phyloP scores from a whole-genome alignment of 2,797 vertebrate genomes.

The Channa striata region DNA sequence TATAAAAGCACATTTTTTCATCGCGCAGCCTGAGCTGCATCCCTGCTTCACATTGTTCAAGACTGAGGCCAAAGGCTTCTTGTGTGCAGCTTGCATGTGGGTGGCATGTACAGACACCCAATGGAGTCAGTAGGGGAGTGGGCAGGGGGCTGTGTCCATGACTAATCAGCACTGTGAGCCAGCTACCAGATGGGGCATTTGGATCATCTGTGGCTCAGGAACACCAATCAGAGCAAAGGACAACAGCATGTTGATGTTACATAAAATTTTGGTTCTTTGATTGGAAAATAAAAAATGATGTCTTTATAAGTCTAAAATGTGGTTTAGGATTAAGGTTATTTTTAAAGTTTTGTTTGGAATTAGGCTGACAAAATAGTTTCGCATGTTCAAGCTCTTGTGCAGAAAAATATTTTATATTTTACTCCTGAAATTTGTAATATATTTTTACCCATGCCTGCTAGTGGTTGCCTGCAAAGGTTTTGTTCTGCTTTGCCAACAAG shows the following conservation, averaged over 20 bases:
- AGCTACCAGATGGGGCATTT: conserved; percentile 75
- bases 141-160: conserved; percentile 57
- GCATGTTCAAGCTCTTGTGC: too few relatives aligned
- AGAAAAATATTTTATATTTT: too few relatives aligned
- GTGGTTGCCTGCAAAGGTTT: too few relatives aligned
- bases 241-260: conserved; percentile 13
- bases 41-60: not conserved
- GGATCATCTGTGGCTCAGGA: conserved; percentile 59
- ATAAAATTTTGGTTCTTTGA: not conserved
- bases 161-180: conserved; percentile 70
- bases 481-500: too few relatives aligned
- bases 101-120: conserved; percentile 48
- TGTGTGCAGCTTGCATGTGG: conserved; percentile 71
- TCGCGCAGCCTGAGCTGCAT: not conserved
- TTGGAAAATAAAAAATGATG: not conserved
- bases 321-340: too few relatives aligned
- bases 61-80: conserved; percentile 1
- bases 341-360: too few relatives aligned
- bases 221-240: conserved; percentile 43
- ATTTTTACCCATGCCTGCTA: too few relatives aligned
- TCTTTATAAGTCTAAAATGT: too few relatives aligned
- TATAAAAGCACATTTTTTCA: too few relatives aligned
- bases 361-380: too few relatives aligned
- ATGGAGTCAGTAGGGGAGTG: conserved; percentile 45
- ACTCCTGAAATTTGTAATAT: too few relatives aligned